Evolutionary conservation across 2,888 invertebrate genomes (phyloP), one percentile per base, ranked within the genome.

Genomic region (Drosophila neonasuta): DNA sequence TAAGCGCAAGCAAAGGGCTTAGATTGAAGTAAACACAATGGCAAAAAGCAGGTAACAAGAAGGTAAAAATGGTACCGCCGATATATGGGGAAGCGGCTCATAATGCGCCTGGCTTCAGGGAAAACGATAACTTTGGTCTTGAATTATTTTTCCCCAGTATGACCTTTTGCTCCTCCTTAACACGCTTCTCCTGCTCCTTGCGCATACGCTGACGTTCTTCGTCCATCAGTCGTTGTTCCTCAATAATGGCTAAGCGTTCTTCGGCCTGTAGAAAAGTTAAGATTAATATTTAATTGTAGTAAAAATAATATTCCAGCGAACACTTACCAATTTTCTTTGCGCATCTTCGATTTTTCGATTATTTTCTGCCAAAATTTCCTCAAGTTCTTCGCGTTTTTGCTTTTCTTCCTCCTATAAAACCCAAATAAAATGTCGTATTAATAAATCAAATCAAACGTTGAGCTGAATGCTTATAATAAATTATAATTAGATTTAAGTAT

Each of bases 81-180:
- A 51, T 51, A 52, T 46, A 30, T 30, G 17, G 8, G 13, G 29
- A 2, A 44, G 49, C 92, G 49, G 34, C 74, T 94, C 93, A 94
- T 92, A 94, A 95, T 86, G 94, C 92, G 80, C 92, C 92, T 79
- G 96, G 95, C 91, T 96, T 97, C 79, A 97, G 92, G 55, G 96
- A 94, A 92, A 99, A 99, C 57, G 98, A 98, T 79, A 99, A 92
- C 92, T 97, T 97, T 70, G 98, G 98, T 91, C 98, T 94, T 67
- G 98, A 97, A 92, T 98, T 98, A 91, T 97, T 97, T 93, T 98
- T 98, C 82, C 98, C 98, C 87, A 98, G 93, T 87, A 99, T 98
- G 91, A 97, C 96, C 92, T 97, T 98, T 92, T 99, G 98, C 92
- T 98, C 98, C 91, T 97, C 97, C 92, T 97, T 97, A 67, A 96